phyloP scores from a whole-genome alignment of 2,888 invertebrate genomes.

The Drosophila neutralis region DNA sequence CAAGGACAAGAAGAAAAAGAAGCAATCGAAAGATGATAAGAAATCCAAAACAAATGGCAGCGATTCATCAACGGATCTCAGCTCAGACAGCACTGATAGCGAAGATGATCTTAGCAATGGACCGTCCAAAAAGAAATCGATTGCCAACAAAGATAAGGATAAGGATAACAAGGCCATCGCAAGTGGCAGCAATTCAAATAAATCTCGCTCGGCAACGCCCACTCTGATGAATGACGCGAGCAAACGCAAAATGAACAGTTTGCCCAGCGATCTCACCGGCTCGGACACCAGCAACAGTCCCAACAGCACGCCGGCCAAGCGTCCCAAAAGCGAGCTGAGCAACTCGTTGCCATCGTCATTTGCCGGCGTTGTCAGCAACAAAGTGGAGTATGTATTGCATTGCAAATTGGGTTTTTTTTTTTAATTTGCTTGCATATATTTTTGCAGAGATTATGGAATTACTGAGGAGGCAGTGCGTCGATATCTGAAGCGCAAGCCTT shows the following conservation, averaged over 20 bases:
- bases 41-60: conserved; percentile 80
- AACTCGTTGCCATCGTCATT: conserved; percentile 84
- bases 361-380: conserved; percentile 83
- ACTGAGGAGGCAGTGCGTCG: conserved; percentile 97
- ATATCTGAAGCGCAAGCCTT: conserved; percentile 97
- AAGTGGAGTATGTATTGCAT: conserved; percentile 80
- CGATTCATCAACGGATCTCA: conserved; percentile 90
- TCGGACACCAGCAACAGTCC: conserved; percentile 85
- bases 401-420: neutral
- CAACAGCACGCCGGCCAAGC: conserved; percentile 83
- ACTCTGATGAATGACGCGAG: conserved; percentile 72
- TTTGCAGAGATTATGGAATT: conserved; percentile 92
- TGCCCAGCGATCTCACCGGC: conserved; percentile 84
- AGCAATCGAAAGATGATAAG: conserved; percentile 88
- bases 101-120: conserved; percentile 86
- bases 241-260: conserved; percentile 83
- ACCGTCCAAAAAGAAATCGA: conserved; percentile 85
- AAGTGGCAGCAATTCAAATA: conserved; percentile 70
- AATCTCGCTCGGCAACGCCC: conserved; percentile 85
- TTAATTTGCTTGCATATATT: neutral
- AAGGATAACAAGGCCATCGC: conserved; percentile 79
- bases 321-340: conserved; percentile 78
- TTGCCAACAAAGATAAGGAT: conserved; percentile 69
- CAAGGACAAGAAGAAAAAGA: conserved; percentile 88
- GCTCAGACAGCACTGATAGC: conserved; percentile 90